A percentile compares a stretch with the other conserved stretches of the same genome.
phyloP scores from a whole-genome alignment of 2,888 invertebrate genomes.

The Petrophora chlorosata region DNA sequence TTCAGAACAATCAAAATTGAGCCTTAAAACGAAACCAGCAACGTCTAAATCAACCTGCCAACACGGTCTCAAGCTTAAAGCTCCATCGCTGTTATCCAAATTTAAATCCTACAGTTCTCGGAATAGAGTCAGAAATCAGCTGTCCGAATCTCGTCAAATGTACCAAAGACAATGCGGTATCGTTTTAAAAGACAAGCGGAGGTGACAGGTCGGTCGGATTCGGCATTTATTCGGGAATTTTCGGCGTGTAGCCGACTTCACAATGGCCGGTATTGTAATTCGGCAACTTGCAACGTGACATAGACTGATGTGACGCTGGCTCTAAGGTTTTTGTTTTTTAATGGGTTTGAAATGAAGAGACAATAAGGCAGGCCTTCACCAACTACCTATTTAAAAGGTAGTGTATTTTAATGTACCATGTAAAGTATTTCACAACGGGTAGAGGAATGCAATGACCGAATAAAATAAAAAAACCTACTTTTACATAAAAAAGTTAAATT shows the following conservation, averaged over 20 bases:
- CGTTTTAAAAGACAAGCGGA: slow-evolving; percentile 74
- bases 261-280: slow-evolving; percentile 64
- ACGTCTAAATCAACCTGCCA: slow-evolving; percentile 35
- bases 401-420: too few relatives aligned
- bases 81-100: neutral
- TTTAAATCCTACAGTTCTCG: neutral
- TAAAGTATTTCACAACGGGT: too few relatives aligned
- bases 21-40: slow-evolving; percentile 12
- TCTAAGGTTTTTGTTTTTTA: slow-evolving; percentile 35
- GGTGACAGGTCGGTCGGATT: slow-evolving; percentile 70
- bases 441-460: too few relatives aligned
- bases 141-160: slow-evolving; percentile 12
- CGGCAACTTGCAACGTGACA: slow-evolving; percentile 55
- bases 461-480: too few relatives aligned
- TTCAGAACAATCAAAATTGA: slow-evolving; percentile 26
- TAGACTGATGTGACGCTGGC: slow-evolving; percentile 61
- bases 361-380: slow-evolving; percentile 2
- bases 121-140: slow-evolving; percentile 11
- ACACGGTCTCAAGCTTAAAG: slow-evolving; percentile 1
- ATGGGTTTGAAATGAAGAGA: slow-evolving; percentile 7
- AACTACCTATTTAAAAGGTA: neutral
- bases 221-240: slow-evolving; percentile 74
- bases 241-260: slow-evolving; percentile 60
- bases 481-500: too few relatives aligned
- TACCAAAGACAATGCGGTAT: slow-evolving; percentile 69